Percentiles rank a stretch among this genome's conserved stretches.
Conservation (phyloP, 2,113 vertebrate species). For the Cavia porcellus region DNA sequence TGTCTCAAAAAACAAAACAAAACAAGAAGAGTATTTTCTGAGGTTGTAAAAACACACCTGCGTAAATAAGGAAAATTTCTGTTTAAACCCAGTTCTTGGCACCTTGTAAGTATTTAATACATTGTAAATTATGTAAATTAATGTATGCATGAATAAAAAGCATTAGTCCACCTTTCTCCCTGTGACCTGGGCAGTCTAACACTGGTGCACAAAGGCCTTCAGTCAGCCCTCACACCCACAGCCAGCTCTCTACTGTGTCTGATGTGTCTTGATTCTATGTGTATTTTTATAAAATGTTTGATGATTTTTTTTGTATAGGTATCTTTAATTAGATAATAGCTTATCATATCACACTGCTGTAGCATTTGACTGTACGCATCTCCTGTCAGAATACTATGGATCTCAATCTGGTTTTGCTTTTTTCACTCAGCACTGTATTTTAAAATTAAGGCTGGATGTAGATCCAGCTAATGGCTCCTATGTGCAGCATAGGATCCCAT, state of each 20-base stretch:
- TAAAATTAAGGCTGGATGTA: not conserved
- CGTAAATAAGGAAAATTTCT: conserved; percentile 53
- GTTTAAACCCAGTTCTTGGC: conserved; percentile 39
- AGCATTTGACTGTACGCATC: conserved; percentile 37
- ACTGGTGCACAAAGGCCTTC: not conserved
- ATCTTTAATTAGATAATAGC: conserved; percentile 57
- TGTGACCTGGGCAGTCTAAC: not conserved
- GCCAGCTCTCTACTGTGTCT: not conserved
- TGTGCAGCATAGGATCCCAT: conserved; percentile 5
- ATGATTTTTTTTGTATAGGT: not conserved
- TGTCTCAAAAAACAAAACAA: not conserved
- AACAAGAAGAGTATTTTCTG: not conserved
- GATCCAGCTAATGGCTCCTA: conserved; percentile 63
- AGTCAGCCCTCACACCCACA: not conserved
- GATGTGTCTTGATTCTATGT: not conserved
- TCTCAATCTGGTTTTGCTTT: conserved; percentile 56
- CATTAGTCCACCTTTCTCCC: not conserved
- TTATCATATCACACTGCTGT: not conserved
- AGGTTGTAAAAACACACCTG: not conserved
- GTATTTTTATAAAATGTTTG: conserved; percentile 38
- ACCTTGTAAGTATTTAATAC: not conserved
- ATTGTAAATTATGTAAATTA: conserved; percentile 48
- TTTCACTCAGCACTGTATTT: not conserved
- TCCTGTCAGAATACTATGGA: not conserved
- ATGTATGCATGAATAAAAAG: conserved; percentile 39